phyloP scores from a whole-genome alignment of 2,113 vertebrate genomes.

The Lampris megalopsis region DNA sequence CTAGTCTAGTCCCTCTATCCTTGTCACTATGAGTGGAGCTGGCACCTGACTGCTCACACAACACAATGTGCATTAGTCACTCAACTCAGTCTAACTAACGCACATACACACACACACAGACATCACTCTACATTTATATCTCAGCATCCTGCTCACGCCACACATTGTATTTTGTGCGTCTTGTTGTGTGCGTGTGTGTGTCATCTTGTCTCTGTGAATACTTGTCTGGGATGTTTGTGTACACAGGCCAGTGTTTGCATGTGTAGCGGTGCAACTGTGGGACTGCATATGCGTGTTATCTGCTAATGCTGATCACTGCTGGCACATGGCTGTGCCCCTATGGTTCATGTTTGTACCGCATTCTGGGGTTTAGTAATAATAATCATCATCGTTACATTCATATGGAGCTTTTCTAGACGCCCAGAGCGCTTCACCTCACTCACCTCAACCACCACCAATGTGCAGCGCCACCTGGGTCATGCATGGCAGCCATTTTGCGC shows the following conservation, averaged over 20 bases:
- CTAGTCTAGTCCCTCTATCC: slow-evolving; percentile 14
- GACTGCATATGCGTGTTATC: slow-evolving; percentile 3
- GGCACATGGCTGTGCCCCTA: slow-evolving; percentile 27
- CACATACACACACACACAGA: slow-evolving; percentile 19
- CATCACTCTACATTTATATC: slow-evolving; percentile 40
- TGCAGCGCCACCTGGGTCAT: no score
- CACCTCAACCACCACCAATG: no score
- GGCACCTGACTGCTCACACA: slow-evolving; percentile 52
- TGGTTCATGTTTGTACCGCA: background rate
- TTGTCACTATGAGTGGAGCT: slow-evolving; percentile 48
- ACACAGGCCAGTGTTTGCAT: background rate
- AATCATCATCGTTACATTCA: no score
- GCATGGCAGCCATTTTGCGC: no score
- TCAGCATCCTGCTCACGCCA: slow-evolving; percentile 40
- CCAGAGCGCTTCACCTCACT: no score
- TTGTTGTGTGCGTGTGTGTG: slow-evolving; percentile 26
- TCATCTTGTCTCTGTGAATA: background rate
- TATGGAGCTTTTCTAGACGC: no score
- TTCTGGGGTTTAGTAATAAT: no score
- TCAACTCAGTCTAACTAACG: slow-evolving; percentile 37
- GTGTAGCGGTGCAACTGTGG: background rate
- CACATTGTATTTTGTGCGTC: background rate
- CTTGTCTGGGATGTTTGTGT: background rate
- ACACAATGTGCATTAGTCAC: slow-evolving; percentile 50
- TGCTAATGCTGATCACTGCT: slow-evolving; percentile 16